Evolutionary conservation across 1,140 invertebrate genomes (phyloP).

Genomic region (Rhyacophila brunnea): DNA sequence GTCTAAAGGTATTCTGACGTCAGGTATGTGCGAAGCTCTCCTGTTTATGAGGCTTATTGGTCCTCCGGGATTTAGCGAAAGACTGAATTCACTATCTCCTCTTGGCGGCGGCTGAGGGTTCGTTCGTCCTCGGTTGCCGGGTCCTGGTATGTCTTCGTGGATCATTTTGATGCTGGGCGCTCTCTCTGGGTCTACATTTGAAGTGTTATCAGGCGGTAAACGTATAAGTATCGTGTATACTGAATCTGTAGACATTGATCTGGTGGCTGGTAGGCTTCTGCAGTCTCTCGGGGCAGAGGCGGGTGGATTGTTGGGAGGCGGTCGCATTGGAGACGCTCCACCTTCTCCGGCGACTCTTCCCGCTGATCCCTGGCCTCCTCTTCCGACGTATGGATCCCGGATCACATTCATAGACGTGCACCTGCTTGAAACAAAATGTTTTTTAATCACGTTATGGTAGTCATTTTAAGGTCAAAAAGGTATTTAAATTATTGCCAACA

Average conservation of each 20-base stretch:
- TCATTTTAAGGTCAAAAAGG: too few species aligned
- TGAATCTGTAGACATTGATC: conserved; percentile 69
- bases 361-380: conserved; percentile 38
- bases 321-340: conserved; percentile 46
- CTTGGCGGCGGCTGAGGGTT: conserved; percentile 42
- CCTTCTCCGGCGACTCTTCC: conserved; percentile 40
- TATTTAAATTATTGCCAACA: too few species aligned
- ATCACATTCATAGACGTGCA: conserved; percentile 83
- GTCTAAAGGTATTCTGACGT: conserved; percentile 78
- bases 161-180: conserved; percentile 85
- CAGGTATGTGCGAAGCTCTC: conserved; percentile 73
- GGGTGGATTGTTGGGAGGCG: conserved; percentile 34
- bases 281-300: conserved; percentile 50
- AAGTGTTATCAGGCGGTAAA: conserved; percentile 63
- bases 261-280: conserved; percentile 56
- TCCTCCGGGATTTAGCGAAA: conserved; percentile 43
- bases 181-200: conserved; percentile 51
- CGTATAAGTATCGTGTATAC: conserved; percentile 92
- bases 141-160: conserved; percentile 63
- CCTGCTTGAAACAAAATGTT: conserved; percentile 38
- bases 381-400: conserved; percentile 62
- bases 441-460: too few species aligned
- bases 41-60: conserved; percentile 56
- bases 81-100: conserved; percentile 52
- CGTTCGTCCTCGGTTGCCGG: conserved; percentile 35